Conservation (phyloP, 1,140 invertebrate species). For the Bacillus rossius region DNA sequence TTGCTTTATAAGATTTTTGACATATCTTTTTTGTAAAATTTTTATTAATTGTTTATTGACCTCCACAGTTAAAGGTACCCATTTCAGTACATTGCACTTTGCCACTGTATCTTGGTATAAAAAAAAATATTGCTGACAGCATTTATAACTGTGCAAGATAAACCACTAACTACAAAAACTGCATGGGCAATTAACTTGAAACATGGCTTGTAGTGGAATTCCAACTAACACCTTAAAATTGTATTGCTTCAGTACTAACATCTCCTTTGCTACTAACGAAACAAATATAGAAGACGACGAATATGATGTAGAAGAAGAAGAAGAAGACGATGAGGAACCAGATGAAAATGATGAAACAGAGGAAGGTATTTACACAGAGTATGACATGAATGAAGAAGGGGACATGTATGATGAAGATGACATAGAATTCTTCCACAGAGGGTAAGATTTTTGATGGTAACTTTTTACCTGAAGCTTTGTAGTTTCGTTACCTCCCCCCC, state of each 20-base stretch:
- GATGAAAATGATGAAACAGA: slow-evolving; percentile 28
- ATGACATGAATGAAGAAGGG: slow-evolving; percentile 27
- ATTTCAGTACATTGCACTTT: no score
- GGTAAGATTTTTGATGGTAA: slow-evolving; percentile 10
- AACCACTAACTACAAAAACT: no score
- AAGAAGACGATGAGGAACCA: slow-evolving; percentile 24
- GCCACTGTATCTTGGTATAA: no score
- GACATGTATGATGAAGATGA: slow-evolving; percentile 29
- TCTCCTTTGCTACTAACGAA: slow-evolving; percentile 10
- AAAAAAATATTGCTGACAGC: no score
- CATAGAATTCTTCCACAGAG: slow-evolving; percentile 17
- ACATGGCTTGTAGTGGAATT: slow-evolving; percentile 6
- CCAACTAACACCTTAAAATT: slow-evolving; percentile 9
- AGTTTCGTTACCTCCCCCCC: no score
- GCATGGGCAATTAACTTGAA: not conserved
- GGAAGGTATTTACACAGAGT: slow-evolving; percentile 25
- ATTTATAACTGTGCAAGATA: no score
- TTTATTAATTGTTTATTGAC: no score
- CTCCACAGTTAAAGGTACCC: no score
- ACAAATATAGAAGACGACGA: slow-evolving; percentile 14
- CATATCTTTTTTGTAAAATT: no score
- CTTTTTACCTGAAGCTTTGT: not conserved
- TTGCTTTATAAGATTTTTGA: no score
- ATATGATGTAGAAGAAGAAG: slow-evolving; percentile 17
- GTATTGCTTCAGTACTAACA: slow-evolving; percentile 20